Conservation (phyloP, 1,140 invertebrate genomes). For the Aphis craccivora region DNA sequence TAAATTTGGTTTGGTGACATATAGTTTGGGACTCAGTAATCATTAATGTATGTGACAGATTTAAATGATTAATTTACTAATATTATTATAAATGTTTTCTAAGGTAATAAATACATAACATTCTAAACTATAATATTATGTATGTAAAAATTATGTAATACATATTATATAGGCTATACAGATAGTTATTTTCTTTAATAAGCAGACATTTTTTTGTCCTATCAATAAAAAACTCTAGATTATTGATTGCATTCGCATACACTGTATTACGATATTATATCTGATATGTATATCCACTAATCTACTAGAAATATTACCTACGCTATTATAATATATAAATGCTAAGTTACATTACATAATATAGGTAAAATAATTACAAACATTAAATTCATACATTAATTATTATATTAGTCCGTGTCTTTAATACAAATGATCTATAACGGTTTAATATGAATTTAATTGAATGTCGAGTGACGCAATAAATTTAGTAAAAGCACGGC, state of each 20-base stretch:
- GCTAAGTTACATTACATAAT: background rate
- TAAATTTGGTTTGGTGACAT: no score
- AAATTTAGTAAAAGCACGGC: background rate
- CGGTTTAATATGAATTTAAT: background rate
- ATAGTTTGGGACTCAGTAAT: no score
- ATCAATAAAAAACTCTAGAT: background rate
- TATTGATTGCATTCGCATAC: background rate
- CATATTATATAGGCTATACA: no score
- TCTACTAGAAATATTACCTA: background rate
- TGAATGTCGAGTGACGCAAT: background rate
- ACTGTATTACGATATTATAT: background rate
- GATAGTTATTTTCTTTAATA: background rate
- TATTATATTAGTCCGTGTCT: background rate
- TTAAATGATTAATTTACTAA: no score
- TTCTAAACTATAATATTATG: background rate
- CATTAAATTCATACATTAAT: background rate
- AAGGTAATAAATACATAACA: background rate
- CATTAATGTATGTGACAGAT: no score
- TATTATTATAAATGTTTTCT: background rate
- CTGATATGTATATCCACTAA: background rate
- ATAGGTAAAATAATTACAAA: background rate
- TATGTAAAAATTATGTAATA: no score
- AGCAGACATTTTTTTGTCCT: background rate
- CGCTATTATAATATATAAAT: background rate
- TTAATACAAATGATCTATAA: background rate